phyloP scores from a whole-genome alignment of 1,140 invertebrate genomes.

The Ridgeia piscesae region DNA sequence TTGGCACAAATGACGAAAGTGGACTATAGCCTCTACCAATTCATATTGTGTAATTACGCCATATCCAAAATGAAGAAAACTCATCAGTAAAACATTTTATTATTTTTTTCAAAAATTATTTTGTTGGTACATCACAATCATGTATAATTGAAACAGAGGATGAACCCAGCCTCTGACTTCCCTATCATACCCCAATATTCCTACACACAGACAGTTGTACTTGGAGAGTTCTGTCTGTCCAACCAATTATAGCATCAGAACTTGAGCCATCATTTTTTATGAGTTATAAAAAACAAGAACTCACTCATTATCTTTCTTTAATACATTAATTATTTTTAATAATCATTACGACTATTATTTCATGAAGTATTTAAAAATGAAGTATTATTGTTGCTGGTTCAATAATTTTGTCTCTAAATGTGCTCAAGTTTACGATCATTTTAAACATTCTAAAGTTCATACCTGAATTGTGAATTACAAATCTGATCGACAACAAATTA shows the following conservation, averaged over 20 bases:
- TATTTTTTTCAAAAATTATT: background rate
- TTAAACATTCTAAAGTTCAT: too few relatives aligned
- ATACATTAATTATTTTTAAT: background rate
- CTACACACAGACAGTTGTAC: background rate
- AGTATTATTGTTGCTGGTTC: background rate
- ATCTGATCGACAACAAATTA: too few relatives aligned
- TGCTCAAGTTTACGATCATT: too few relatives aligned
- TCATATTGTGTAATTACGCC: background rate
- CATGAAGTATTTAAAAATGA: background rate
- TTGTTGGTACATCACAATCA: background rate
- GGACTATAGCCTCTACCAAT: too few relatives aligned
- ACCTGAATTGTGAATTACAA: too few relatives aligned
- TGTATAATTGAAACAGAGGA: background rate
- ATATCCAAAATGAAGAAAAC: background rate
- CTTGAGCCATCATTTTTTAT: background rate
- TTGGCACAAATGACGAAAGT: too few relatives aligned
- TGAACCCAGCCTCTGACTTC: background rate
- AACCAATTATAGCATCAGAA: background rate
- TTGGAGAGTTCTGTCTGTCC: background rate
- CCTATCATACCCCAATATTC: background rate
- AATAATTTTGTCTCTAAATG: too few relatives aligned
- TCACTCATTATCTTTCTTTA: background rate
- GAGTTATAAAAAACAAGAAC: background rate
- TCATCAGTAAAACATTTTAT: background rate
- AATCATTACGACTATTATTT: background rate